A percentile compares a stretch with the other conserved stretches of the same genome.
Evolutionary conservation across 2,113 vertebrate genomes (phyloP).

Genomic region (Nothoprocta pentlandii): DNA sequence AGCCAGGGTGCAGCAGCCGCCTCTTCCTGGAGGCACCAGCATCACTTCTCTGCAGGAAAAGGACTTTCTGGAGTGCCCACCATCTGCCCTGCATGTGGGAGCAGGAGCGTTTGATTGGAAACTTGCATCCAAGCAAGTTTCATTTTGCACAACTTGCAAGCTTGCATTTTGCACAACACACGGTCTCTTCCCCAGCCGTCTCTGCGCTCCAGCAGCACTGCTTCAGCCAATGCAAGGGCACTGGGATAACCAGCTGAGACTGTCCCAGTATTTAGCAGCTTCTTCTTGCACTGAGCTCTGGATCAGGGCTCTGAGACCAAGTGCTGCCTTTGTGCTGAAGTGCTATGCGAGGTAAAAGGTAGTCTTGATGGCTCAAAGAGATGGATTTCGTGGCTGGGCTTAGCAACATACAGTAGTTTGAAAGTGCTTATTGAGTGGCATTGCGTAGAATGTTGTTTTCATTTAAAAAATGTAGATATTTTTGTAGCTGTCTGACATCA

Average conservation of each 20-base stretch:
- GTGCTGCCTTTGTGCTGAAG: not conserved
- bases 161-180: conserved; percentile 9
- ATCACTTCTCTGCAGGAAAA: not conserved
- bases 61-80: conserved; percentile 44
- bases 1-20: not conserved
- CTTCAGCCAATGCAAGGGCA: conserved; percentile 54
- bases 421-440: not conserved
- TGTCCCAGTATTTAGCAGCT: not conserved
- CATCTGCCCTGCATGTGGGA: conserved; percentile 51
- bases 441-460: not conserved
- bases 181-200: conserved; percentile 39
- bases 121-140: not conserved
- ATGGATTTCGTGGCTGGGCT: not conserved
- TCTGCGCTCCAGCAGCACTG: conserved; percentile 55
- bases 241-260: conserved; percentile 27
- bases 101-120: conserved; percentile 1
- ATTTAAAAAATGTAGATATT: not conserved
- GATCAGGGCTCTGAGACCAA: conserved; percentile 21
- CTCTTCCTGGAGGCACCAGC: conserved; percentile 3
- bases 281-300: not conserved
- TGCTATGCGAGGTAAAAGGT: not conserved
- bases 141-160: too few species aligned
- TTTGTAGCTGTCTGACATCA: not conserved
- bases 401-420: not conserved
- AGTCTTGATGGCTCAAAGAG: not conserved